These are phyloP conservation scores for Drosophila bunnanda DNA, from an alignment of 2,888 invertebrate genomes.

Conservation along the genomic window DNA sequence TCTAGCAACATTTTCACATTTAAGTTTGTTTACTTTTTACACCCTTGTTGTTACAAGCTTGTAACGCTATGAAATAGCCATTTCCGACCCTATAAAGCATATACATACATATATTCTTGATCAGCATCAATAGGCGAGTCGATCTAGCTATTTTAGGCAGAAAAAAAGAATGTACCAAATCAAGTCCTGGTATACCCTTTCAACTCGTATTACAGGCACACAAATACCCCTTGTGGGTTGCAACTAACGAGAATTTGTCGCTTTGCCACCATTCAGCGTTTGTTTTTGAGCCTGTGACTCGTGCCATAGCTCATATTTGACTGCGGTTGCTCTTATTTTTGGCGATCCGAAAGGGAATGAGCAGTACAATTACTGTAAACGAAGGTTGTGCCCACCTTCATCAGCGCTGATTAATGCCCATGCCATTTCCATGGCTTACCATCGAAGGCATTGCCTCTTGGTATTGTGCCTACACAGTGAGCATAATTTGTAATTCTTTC, in stretches of 20 bases:
- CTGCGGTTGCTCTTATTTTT: constrained; percentile 17
- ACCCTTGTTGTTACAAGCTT: no score
- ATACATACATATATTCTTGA: no score
- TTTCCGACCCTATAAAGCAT: no score
- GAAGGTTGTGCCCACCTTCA: not conserved
- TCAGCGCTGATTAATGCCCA: constrained; percentile 10
- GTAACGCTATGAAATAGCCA: no score
- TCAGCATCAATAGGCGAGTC: no score
- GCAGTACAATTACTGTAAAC: constrained; percentile 31
- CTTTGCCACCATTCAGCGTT: constrained; percentile 21
- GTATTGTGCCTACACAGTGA: not conserved
- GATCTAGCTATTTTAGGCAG: no score
- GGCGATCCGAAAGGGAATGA: constrained; percentile 5
- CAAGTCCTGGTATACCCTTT: not conserved
- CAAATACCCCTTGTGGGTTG: constrained; percentile 43
- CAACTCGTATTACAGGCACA: constrained; percentile 9
- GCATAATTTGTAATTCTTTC: not conserved
- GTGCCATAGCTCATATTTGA: constrained; percentile 38
- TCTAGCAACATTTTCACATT: no score
- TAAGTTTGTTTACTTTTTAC: no score
- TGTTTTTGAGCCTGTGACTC: constrained; percentile 42
- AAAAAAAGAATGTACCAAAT: no score
- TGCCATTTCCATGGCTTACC: not conserved
- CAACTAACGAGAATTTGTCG: constrained; percentile 21
- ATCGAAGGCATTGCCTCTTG: not conserved